Conservation (phyloP, 2,888 invertebrate genomes). For the Pterobdella sp. region DNA sequence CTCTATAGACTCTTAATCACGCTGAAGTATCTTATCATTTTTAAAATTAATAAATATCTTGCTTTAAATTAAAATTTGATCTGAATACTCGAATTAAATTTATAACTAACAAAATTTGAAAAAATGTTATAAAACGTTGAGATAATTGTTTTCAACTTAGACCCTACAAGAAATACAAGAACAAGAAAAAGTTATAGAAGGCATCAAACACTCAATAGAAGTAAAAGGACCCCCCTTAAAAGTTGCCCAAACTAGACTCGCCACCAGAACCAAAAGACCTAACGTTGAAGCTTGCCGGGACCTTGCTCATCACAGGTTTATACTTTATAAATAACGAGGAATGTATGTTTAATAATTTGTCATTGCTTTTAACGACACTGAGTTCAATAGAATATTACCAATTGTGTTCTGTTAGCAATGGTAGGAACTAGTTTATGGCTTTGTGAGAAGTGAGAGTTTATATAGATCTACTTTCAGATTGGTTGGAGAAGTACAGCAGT, state of each 20-base stretch:
- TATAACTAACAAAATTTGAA: too few species aligned
- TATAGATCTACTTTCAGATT: constrained; percentile 73
- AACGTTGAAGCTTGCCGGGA: constrained; percentile 83
- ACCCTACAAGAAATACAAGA: constrained; percentile 87
- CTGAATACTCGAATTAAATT: too few species aligned
- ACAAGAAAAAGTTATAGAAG: constrained; percentile 79
- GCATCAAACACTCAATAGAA: constrained; percentile 77
- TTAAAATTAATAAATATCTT: too few species aligned
- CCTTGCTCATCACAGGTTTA: constrained; percentile 68
- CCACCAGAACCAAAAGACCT: constrained; percentile 77
- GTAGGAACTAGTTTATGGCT: too few species aligned
- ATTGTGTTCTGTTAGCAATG: too few species aligned
- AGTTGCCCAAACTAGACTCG: constrained; percentile 70
- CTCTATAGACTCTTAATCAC: background rate
- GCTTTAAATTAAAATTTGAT: too few species aligned
- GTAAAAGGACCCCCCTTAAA: constrained; percentile 63
- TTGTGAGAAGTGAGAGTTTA: too few species aligned
- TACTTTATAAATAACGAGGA: background rate
- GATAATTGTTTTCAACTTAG: constrained; percentile 51
- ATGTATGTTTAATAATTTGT: background rate
- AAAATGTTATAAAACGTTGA: too few species aligned
- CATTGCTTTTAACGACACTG: too few species aligned
- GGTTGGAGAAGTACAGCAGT: constrained; percentile 74
- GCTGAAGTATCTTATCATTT: too few species aligned
- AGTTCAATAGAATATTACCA: too few species aligned